Percentiles rank a stretch among this genome's conserved stretches.
These are phyloP conservation scores for Chaetorhynchus papuensis DNA, from an alignment of 2,113 vertebrate species.

Conservation along the genomic window DNA sequence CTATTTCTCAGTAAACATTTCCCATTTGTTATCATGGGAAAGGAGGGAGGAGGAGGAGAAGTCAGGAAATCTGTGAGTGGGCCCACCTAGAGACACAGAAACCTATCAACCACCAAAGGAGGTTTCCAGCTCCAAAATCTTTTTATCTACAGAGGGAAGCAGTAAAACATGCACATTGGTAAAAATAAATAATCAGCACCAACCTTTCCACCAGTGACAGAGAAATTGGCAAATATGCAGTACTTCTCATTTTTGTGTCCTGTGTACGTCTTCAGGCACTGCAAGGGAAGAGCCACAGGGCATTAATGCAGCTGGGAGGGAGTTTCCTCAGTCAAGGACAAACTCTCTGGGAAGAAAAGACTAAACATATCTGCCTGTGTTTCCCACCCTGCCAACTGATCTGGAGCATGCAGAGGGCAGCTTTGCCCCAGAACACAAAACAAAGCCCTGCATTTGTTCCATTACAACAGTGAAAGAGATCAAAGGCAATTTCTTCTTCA, in stretches of 20 bases:
- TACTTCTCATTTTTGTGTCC: conserved; percentile 99
- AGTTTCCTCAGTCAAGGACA: not conserved
- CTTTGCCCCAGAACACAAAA: not conserved
- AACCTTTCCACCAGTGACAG: conserved; percentile 95
- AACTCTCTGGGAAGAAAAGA: not conserved
- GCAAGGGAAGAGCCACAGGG: conserved; percentile 1
- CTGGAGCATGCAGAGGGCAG: not conserved
- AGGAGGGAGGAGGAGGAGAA: not conserved
- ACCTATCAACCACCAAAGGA: not conserved
- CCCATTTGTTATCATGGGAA: accelerated
- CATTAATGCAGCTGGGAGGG: not conserved
- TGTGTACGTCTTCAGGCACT: conserved; percentile 99
- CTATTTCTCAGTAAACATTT: not conserved
- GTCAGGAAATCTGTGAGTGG: not conserved
- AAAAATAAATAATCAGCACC: not conserved
- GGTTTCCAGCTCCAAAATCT: not conserved
- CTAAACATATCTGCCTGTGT: not conserved
- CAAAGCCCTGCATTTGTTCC: not conserved
- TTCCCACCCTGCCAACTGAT: not conserved
- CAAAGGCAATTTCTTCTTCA: not conserved
- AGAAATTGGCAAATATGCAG: conserved; percentile 99
- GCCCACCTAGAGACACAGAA: not conserved
- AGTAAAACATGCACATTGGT: not conserved
- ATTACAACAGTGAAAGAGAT: not conserved
- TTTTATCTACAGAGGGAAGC: not conserved